phyloP scores from a whole-genome alignment of 2,797 vertebrate genomes.

The Eurystomus glaucurus region DNA sequence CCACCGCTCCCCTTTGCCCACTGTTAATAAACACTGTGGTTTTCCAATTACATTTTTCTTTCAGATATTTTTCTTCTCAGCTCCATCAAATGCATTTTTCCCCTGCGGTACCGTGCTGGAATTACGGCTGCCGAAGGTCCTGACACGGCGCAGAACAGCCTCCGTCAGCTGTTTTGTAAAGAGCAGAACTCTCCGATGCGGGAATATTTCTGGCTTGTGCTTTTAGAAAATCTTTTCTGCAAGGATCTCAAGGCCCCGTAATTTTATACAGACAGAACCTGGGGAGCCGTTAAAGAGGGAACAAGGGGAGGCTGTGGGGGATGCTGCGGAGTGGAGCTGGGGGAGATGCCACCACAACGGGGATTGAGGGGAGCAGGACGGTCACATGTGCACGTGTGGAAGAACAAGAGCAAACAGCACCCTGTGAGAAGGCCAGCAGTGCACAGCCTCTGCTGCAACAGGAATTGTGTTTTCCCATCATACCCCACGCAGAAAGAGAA shows the following conservation, averaged over 20 bases:
- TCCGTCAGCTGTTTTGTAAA: neutral
- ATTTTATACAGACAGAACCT: neutral
- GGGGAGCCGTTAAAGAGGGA: accelerated
- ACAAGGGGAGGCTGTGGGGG: neutral
- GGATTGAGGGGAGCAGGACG: neutral
- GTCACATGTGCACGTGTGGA: accelerated
- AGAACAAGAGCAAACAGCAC: neutral
- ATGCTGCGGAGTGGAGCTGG: neutral
- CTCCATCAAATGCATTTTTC: neutral
- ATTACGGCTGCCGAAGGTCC: neutral
- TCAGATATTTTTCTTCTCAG: neutral
- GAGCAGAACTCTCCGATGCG: neutral
- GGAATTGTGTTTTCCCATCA: neutral
- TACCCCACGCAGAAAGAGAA: neutral
- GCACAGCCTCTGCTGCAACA: neutral
- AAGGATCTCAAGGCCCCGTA: neutral
- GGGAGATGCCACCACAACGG: neutral
- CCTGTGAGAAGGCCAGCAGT: accelerated
- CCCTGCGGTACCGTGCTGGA: neutral
- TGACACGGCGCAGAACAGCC: neutral
- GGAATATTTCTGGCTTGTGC: neutral
- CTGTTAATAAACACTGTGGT: neutral
- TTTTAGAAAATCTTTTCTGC: neutral
- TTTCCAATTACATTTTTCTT: neutral
- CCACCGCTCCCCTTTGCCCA: neutral